Conservation (phyloP, 92 coral and sea anemone species). For the Epizoanthus rinbou region DNA sequence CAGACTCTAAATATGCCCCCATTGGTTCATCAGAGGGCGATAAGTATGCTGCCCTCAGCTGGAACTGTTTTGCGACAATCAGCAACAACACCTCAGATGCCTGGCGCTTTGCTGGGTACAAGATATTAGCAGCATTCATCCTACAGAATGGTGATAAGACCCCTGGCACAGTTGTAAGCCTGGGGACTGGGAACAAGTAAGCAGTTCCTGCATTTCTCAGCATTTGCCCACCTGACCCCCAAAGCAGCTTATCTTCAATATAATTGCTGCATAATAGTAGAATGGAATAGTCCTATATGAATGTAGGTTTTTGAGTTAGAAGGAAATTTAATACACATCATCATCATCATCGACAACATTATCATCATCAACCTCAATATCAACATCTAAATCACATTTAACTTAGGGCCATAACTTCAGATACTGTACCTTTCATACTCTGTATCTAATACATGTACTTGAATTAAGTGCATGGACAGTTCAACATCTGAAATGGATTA, state of each 20-base stretch:
- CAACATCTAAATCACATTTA: too few relatives aligned
- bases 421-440: too few relatives aligned
- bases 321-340: too few relatives aligned
- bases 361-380: background rate
- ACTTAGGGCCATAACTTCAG: too few relatives aligned
- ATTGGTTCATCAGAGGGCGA: conserved; percentile 73
- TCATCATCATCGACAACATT: background rate
- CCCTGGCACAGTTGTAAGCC: conserved; percentile 69
- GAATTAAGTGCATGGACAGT: too few relatives aligned
- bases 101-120: conserved; percentile 86
- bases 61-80: conserved; percentile 69
- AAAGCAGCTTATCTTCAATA: too few relatives aligned
- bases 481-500: too few relatives aligned
- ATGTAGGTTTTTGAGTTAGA: too few relatives aligned
- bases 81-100: conserved; percentile 76
- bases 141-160: conserved; percentile 70
- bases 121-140: conserved; percentile 75
- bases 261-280: too few relatives aligned
- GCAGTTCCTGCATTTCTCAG: background rate
- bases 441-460: too few relatives aligned
- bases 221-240: too few relatives aligned
- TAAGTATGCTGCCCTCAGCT: conserved; percentile 76
- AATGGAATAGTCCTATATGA: too few relatives aligned
- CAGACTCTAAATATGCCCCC: conserved; percentile 62
- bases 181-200: conserved; percentile 96